Conservation (phyloP, 2,888 invertebrate genomes). For the Thereva nobilitata region DNA sequence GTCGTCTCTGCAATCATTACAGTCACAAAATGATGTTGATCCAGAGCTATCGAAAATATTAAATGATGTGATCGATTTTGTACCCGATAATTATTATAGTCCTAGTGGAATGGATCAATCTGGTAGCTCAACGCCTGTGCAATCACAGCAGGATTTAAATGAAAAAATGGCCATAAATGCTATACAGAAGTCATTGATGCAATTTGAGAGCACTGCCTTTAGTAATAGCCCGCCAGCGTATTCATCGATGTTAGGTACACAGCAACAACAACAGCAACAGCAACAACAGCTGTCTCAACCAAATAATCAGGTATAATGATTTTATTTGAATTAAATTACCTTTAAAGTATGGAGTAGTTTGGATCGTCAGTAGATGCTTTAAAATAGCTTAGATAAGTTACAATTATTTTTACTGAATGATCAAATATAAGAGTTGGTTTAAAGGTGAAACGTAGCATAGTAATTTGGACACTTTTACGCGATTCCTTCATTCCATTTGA, state of each 20-base stretch:
- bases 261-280: slow-evolving; percentile 48
- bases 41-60: slow-evolving; percentile 79
- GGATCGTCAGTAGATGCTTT: neutral
- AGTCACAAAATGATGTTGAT: slow-evolving; percentile 59
- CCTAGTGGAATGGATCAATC: slow-evolving; percentile 48
- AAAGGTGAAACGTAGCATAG: no score
- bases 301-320: slow-evolving; percentile 36
- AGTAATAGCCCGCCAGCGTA: slow-evolving; percentile 51
- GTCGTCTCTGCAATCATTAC: slow-evolving; percentile 49
- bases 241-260: slow-evolving; percentile 46
- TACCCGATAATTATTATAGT: slow-evolving; percentile 61
- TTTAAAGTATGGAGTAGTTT: neutral
- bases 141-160: slow-evolving; percentile 56
- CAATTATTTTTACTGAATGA: no score
- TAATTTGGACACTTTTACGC: no score
- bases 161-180: slow-evolving; percentile 85
- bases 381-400: no score
- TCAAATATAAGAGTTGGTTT: no score
- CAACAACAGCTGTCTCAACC: slow-evolving; percentile 41
- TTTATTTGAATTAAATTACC: neutral
- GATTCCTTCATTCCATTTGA: no score
- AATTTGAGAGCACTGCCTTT: slow-evolving; percentile 67
- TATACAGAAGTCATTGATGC: slow-evolving; percentile 90
- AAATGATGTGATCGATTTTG: slow-evolving; percentile 82
- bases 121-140: slow-evolving; percentile 48